Evolutionary conservation across 2,113 vertebrate species (phyloP).

Genomic region (Piprites chloris): DNA sequence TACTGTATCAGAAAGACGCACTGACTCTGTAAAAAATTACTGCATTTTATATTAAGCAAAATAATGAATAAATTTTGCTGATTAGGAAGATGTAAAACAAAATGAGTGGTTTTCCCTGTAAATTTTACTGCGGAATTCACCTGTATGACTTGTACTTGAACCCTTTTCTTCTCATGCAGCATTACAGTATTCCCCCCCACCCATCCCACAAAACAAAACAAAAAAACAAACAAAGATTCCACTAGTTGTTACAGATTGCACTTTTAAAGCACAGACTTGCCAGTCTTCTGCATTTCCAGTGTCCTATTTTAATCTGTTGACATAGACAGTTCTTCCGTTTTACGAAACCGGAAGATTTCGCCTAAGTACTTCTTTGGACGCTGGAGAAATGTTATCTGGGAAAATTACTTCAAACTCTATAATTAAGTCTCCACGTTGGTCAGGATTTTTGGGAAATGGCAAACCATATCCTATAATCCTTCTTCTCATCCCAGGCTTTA

Average conservation of each 20-base stretch:
- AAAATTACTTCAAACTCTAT: slow-evolving; percentile 97
- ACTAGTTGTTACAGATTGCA: slow-evolving; percentile 76
- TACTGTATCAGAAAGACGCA: slow-evolving; percentile 59
- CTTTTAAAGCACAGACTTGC: slow-evolving; percentile 75
- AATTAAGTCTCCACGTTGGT: slow-evolving; percentile 94
- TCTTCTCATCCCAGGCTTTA: slow-evolving; percentile 96
- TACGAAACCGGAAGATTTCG: slow-evolving; percentile 94
- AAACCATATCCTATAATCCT: slow-evolving; percentile 93
- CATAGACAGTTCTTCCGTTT: slow-evolving; percentile 51
- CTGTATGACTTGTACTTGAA: slow-evolving; percentile 31
- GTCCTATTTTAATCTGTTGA: slow-evolving; percentile 68
- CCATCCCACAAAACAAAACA: slow-evolving; percentile 43
- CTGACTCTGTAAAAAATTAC: slow-evolving; percentile 11
- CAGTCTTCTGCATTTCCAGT: slow-evolving; percentile 73
- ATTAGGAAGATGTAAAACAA: slow-evolving; percentile 65
- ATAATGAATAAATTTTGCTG: slow-evolving; percentile 50
- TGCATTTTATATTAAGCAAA: slow-evolving; percentile 62
- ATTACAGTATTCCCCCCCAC: slow-evolving; percentile 41
- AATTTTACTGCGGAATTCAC: slow-evolving; percentile 67
- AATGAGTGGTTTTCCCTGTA: slow-evolving; percentile 57
- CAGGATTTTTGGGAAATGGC: slow-evolving; percentile 92
- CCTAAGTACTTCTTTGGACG: slow-evolving; percentile 94
- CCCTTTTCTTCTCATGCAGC: slow-evolving; percentile 64
- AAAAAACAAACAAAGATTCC: slow-evolving; percentile 50
- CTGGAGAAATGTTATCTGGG: slow-evolving; percentile 88